Percentiles rank a stretch among this genome's conserved stretches.
These are phyloP conservation scores for Eurystomus gularis DNA, from an alignment of 2,113 vertebrate genomes.

Conservation along the genomic window DNA sequence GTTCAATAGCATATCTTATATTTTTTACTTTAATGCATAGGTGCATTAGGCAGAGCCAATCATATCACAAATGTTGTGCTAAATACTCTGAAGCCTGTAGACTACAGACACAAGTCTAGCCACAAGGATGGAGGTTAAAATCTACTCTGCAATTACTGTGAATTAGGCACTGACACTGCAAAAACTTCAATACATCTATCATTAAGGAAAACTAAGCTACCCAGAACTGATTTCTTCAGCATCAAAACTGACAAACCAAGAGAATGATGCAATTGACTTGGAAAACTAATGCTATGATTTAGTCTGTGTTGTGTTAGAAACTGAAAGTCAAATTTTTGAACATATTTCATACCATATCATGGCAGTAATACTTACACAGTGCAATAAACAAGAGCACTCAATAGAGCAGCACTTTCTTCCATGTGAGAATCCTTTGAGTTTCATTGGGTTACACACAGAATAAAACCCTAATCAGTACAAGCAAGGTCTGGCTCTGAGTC, in stretches of 20 bases:
- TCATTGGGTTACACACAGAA: slow-evolving; percentile 10
- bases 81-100: not conserved
- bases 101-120: not conserved
- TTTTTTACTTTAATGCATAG: not conserved
- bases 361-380: not conserved
- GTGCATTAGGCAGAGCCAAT: not conserved
- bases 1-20: not conserved
- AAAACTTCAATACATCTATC: not conserved
- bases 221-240: not conserved
- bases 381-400: no score
- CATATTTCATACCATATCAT: not conserved
- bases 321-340: not conserved
- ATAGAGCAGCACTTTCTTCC: slow-evolving; percentile 12
- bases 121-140: not conserved
- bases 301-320: not conserved
- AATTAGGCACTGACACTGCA: not conserved
- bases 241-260: not conserved
- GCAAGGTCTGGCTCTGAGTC: slow-evolving; percentile 32
- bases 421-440: slow-evolving; percentile 22
- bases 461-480: slow-evolving; percentile 50
- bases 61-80: not conserved
- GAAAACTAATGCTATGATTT: not conserved
- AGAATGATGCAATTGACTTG: not conserved
- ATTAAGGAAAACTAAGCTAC: not conserved
- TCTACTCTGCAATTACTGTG: not conserved